phyloP scores from a whole-genome alignment of 2,797 vertebrate genomes.

The Anolis apletophallus region DNA sequence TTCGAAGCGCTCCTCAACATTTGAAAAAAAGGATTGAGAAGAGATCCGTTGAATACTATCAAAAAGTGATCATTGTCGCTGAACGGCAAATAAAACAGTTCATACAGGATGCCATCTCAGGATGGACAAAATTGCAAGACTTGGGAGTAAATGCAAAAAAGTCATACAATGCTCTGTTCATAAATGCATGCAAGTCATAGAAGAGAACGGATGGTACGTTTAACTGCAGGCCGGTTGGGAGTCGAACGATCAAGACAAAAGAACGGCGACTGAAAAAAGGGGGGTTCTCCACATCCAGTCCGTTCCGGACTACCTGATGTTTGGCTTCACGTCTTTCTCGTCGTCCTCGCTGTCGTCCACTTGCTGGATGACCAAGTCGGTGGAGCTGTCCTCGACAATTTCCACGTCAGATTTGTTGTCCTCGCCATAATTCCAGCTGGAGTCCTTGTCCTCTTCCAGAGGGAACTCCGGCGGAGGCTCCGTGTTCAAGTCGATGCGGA shows the following conservation, averaged over 20 bases:
- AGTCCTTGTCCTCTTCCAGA: slow-evolving; percentile 85
- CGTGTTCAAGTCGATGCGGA: slow-evolving; percentile 87
- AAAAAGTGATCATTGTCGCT: slow-evolving; percentile 29
- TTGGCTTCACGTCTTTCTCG: slow-evolving; percentile 80
- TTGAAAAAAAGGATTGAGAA: slow-evolving; percentile 63
- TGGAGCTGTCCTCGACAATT: slow-evolving; percentile 91
- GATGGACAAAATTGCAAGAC: slow-evolving; percentile 37
- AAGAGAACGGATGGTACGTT: slow-evolving; percentile 9
- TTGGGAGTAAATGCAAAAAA: slow-evolving; percentile 57
- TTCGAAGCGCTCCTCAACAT: slow-evolving; percentile 49
- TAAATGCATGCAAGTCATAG: too few species aligned
- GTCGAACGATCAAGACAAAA: slow-evolving; percentile 20
- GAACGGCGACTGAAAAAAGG: slow-evolving; percentile 30
- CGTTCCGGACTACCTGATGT: slow-evolving; percentile 73
- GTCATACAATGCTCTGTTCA: slow-evolving; percentile 43
- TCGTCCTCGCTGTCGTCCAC: slow-evolving; percentile 96
- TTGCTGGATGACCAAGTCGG: slow-evolving; percentile 93
- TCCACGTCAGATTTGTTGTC: slow-evolving; percentile 84
- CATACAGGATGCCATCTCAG: slow-evolving; percentile 37
- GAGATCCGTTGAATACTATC: slow-evolving; percentile 39
- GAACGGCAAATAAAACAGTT: slow-evolving; percentile 38
- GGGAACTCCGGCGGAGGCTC: slow-evolving; percentile 86
- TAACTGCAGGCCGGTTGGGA: slow-evolving; percentile 50
- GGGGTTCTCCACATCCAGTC: background rate
- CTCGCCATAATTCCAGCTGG: slow-evolving; percentile 87